Evolutionary conservation across 2,888 invertebrate genomes (phyloP), one percentile per base, ranked within the genome.

Genomic region (Drosophila acutilabella): DNA sequence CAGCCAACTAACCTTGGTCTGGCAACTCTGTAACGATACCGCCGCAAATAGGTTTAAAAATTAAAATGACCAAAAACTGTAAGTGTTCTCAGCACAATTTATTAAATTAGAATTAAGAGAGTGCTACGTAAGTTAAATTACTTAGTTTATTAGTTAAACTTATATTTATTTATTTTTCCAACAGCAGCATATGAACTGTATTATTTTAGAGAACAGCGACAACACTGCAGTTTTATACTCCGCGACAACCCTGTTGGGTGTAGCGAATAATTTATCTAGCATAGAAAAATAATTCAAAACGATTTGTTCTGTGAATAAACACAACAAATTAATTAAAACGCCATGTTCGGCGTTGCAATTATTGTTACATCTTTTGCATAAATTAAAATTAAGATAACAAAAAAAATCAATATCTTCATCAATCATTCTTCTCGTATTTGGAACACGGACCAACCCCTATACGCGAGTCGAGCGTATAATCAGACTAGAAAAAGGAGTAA

Each of bases 231-330:
- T 69, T 61, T 69, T 18, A 48, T 38, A 75, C 80, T 61, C 75
- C 70, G 80, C 61, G 75, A 53, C 80, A 79, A 60, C 76, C 76
- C 80, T 70, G 40, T 70, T 30, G 76, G 76, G 80, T 76, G 70
- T 62, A 76, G 80, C 76, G 76, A 57, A 48, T 65, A 80, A 65
- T 62, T 65, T 62, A 64, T 64, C 51, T 62, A 45, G 57, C 52
- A 16, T 18, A 57, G 48, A 47, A 62, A 75, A 62, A 18, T 59
- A 75, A 65, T 62, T 75, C 65, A 62, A 75, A 62, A 53, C 41
- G 11, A 26, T 62, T 69, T 75, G 14, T 42, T 41, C 20, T 20
- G 70, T 58, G 14, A 58, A 60, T 45, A 36, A 47, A 53, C 26
- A 47, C 30, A 60, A 70, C 8, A 75, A 56, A 59, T 59, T 62